Evolutionary conservation across 2,113 vertebrate genomes (phyloP), one percentile per base, ranked within the genome.

Genomic region (Callocephalon fimbriatum): DNA sequence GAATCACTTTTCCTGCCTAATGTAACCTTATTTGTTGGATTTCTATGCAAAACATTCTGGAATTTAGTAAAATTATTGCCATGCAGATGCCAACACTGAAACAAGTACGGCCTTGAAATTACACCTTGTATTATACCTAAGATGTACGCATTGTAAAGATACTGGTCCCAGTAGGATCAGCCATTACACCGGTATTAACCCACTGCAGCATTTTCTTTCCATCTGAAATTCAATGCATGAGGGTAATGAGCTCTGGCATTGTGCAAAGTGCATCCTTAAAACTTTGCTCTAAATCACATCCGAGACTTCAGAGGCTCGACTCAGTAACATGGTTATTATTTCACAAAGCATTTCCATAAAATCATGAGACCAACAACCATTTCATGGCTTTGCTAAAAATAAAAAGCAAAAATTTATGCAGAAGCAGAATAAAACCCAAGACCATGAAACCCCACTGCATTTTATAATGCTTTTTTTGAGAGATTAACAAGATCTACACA

Each of bases 341-440:
- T 97, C 68, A 92, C 73, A 88, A 94, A 94, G 84, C 47, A 66
- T 81, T 92, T 96, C 91, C 82, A 95, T 91, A 88, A 93, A 95
- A 95, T 89, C 93, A 35, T 18, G 40, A 87, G 47, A 65, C 61
- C 92, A 94, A 76, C 70, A 93, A 68, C 71, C 56, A 94, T 51
- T 61, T 92, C 70, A 95, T 17, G 56, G 88, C 83, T 75, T 54
- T 63, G 50, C 32, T 82, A 85, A 95, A 90, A 95, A 85, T 37
- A 38, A 85, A 83, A 81, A 88, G 79, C 15, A 0, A 61, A 61
- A 61, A 38, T 73, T 56, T 19, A 86, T 47, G 58, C 78, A 68
- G 42, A n/a, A 75, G 87, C 37, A 90, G 96, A 78, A 86, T 86
- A 92, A 93, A 74, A 95, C 35, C 59, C 17, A 72, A 76, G 82